These are phyloP conservation scores for Carollia perspicillata DNA, from an alignment of 2,113 vertebrate genomes.

Conservation along the genomic window DNA sequence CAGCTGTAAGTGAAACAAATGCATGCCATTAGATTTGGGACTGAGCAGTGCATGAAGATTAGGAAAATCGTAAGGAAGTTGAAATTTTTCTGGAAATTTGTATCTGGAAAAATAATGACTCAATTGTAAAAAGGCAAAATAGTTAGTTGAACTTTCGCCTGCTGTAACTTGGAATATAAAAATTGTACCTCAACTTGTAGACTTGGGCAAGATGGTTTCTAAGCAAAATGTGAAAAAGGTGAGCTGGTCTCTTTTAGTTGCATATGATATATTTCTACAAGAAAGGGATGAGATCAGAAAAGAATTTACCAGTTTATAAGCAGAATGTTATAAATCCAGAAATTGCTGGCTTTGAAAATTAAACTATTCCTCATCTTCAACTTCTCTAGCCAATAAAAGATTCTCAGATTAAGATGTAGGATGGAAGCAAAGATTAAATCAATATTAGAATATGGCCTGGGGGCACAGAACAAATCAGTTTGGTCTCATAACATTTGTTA, in stretches of 20 bases:
- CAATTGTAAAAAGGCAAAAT: not conserved
- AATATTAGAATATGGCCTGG: not conserved
- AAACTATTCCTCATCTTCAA: not conserved
- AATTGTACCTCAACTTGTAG: not conserved
- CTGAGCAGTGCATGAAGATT: not conserved
- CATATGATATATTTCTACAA: not conserved
- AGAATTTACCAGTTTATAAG: slow-evolving; percentile 21
- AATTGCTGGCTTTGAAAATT: slow-evolving; percentile 14
- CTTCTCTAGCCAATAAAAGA: not conserved
- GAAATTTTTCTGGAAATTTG: not conserved
- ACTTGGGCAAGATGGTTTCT: not conserved
- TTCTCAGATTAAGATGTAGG: slow-evolving; percentile 20
- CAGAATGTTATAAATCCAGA: slow-evolving; percentile 22
- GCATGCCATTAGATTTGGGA: not conserved
- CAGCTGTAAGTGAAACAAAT: not conserved
- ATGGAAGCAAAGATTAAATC: not conserved
- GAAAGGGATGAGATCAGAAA: not conserved
- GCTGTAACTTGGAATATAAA: not conserved
- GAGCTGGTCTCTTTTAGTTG: not conserved
- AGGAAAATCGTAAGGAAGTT: not conserved
- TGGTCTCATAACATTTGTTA: not conserved
- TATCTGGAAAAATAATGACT: not conserved
- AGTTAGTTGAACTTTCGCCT: not conserved
- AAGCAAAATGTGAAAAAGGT: not conserved
- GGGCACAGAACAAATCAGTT: not conserved